Percentiles rank a stretch among this genome's conserved stretches.
These are phyloP conservation scores for Stomatorhinus walkeri DNA, from an alignment of 2,797 vertebrate genomes.

Conservation along the genomic window DNA sequence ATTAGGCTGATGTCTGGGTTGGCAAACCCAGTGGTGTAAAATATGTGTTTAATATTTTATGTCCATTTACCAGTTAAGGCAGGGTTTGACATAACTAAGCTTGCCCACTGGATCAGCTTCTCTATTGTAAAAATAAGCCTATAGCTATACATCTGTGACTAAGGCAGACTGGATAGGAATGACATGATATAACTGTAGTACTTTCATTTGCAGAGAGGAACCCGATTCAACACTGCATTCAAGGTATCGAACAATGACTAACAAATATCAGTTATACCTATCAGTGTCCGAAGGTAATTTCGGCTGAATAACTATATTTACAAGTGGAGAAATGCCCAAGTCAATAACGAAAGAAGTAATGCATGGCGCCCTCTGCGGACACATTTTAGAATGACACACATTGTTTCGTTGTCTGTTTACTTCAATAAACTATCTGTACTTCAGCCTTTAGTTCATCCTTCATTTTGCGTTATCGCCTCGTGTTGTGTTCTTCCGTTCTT, in stretches of 20 bases:
- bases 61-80: neutral
- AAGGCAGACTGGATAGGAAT: neutral
- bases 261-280: neutral
- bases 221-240: neutral
- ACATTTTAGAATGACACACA: neutral
- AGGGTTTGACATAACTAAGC: neutral
- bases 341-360: neutral
- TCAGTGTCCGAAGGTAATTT: neutral
- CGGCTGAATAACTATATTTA: neutral
- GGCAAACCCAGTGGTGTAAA: neutral
- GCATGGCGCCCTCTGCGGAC: neutral
- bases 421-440: conserved; percentile 11
- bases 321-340: neutral
- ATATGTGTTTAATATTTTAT: neutral
- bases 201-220: neutral
- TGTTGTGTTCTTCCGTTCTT: neutral
- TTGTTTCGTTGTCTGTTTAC: neutral
- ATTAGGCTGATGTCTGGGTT: neutral
- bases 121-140: neutral
- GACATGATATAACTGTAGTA: neutral
- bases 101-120: neutral
- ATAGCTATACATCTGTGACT: neutral
- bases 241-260: neutral
- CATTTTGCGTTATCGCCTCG: neutral
- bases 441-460: neutral